Conservation (phyloP, 2,888 invertebrate genomes). For the Oscheius sp. region DNA sequence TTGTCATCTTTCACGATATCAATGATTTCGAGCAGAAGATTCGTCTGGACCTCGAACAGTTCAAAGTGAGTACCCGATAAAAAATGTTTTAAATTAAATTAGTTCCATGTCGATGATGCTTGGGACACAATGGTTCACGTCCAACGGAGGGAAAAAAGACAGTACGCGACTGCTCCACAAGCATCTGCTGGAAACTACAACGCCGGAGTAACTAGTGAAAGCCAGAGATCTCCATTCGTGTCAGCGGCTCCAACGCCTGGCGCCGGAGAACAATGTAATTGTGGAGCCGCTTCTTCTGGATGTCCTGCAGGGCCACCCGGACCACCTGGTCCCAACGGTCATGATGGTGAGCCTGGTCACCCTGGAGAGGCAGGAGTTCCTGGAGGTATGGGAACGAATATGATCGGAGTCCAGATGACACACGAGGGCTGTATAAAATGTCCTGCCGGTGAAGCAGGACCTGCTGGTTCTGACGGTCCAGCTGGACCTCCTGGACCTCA, state of each 20-base stretch:
- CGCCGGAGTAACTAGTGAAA: too few relatives aligned
- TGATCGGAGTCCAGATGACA: constrained; percentile 69
- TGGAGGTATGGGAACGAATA: constrained; percentile 70
- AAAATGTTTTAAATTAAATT: background rate
- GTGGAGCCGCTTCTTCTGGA: constrained; percentile 15
- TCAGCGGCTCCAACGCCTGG: background rate
- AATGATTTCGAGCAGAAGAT: constrained; percentile 11
- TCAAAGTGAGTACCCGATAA: background rate
- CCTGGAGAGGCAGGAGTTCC: constrained; percentile 72
- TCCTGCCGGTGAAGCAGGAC: constrained; percentile 53
- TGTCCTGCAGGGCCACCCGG: constrained; percentile 47
- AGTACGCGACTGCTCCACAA: background rate
- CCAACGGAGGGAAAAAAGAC: constrained; percentile 8
- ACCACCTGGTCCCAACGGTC: constrained; percentile 66
- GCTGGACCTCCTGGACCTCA: constrained; percentile 23
- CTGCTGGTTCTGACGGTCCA: constrained; percentile 26
- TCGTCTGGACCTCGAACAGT: constrained; percentile 23
- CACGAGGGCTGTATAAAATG: constrained; percentile 72
- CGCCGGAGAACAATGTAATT: constrained; percentile 9
- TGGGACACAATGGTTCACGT: constrained; percentile 22
- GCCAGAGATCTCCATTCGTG: constrained; percentile 1
- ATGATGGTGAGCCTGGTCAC: constrained; percentile 66
- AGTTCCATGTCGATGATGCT: constrained; percentile 24
- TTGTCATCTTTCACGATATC: constrained; percentile 22
- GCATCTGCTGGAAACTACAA: background rate